Evolutionary conservation across 2,888 invertebrate genomes (phyloP).

Genomic region (Troides oblongomaculatus): DNA sequence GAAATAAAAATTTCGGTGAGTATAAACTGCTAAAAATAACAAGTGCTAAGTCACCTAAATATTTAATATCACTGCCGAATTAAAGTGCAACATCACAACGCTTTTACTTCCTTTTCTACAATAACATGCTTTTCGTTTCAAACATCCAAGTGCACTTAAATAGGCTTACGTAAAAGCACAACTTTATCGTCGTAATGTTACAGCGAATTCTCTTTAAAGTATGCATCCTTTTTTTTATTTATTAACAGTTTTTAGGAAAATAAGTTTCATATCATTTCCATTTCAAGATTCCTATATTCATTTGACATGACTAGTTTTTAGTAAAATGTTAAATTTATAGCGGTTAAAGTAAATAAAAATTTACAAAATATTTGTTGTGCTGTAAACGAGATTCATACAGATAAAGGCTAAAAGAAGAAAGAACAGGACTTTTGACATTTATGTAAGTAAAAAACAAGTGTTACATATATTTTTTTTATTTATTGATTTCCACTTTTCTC

Average conservation of each 20-base stretch:
- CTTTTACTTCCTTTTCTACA: constrained; percentile 27
- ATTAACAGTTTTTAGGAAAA: background rate
- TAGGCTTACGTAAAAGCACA: constrained; percentile 21
- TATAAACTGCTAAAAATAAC: background rate
- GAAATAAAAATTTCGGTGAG: background rate
- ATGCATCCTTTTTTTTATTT: background rate
- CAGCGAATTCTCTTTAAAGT: background rate
- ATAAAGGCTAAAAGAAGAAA: no score
- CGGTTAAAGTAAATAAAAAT: no score
- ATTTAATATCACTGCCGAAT: constrained; percentile 17
- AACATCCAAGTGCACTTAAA: constrained; percentile 28
- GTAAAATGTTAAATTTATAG: no score
- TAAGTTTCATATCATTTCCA: no score
- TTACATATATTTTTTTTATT: no score
- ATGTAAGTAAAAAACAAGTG: no score
- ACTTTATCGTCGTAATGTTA: constrained; percentile 17
- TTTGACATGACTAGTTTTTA: no score
- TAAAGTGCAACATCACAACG: constrained; percentile 26
- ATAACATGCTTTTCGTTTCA: constrained; percentile 29
- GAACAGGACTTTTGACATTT: no score
- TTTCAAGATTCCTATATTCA: no score
- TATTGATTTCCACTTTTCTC: no score
- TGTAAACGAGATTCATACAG: no score
- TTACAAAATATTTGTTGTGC: no score
- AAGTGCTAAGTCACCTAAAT: constrained; percentile 2